These are phyloP conservation scores for Pollenia labialis DNA, from an alignment of 2,888 invertebrate species.

Conservation along the genomic window DNA sequence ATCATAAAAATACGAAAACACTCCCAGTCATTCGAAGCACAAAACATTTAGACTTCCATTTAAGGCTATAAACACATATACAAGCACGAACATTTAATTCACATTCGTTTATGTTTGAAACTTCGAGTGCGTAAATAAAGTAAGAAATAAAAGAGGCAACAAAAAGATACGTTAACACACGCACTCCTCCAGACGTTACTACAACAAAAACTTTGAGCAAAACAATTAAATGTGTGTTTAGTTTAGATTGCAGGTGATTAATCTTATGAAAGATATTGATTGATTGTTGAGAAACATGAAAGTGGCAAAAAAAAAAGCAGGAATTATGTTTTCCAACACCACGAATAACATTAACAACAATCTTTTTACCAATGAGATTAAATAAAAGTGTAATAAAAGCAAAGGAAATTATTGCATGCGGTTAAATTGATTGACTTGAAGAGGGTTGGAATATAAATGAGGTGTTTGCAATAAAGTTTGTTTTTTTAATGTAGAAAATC, in stretches of 20 bases:
- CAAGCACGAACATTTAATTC: not conserved
- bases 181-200: not conserved
- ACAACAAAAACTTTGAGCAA: constrained; percentile 19
- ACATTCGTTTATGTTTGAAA: too few relatives aligned
- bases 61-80: not conserved
- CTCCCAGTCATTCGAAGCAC: not conserved
- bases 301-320: not conserved
- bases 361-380: not conserved
- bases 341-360: not conserved
- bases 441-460: not conserved
- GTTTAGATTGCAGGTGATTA: constrained; percentile 66
- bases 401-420: constrained; percentile 51
- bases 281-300: constrained; percentile 50
- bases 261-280: constrained; percentile 62
- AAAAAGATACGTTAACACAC: not conserved
- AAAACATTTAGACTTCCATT: not conserved
- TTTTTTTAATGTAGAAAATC: not conserved
- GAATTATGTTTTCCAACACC: not conserved
- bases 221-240: constrained; percentile 64
- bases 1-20: not conserved
- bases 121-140: too few relatives aligned
- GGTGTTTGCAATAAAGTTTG: not conserved
- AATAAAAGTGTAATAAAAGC: not conserved
- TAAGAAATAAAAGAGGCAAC: not conserved
- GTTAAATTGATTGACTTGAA: not conserved